Conservation (phyloP, 1,140 invertebrate genomes). For the Drosophila nigromelanica region DNA sequence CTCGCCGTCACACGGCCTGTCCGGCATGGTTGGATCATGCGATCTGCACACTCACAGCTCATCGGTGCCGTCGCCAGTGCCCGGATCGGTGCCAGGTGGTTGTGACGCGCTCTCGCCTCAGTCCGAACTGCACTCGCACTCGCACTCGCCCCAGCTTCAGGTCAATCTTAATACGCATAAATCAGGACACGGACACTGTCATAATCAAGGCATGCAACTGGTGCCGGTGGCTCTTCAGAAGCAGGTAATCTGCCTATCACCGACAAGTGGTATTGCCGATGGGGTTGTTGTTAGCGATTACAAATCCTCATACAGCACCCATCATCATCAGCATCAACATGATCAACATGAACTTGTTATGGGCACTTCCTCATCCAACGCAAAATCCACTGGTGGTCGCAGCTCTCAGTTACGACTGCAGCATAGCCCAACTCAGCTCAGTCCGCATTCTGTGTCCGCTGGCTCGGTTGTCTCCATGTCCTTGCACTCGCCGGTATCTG, state of each 20-base stretch:
- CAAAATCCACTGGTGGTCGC: constrained; percentile 34
- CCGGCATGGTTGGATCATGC: constrained; percentile 88
- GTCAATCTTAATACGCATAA: constrained; percentile 84
- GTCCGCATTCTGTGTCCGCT: constrained; percentile 86
- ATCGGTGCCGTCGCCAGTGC: constrained; percentile 42
- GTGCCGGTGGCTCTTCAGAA: constrained; percentile 81
- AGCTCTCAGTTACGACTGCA: constrained; percentile 51
- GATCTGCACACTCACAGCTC: constrained; percentile 84
- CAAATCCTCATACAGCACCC: constrained; percentile 45
- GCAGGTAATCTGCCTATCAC: constrained; percentile 81
- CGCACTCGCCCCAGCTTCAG: constrained; percentile 91
- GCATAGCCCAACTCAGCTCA: constrained; percentile 78
- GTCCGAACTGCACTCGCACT: constrained; percentile 90
- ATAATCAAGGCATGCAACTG: constrained; percentile 4
- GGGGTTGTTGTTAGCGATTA: constrained; percentile 80
- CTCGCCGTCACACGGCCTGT: constrained; percentile 85
- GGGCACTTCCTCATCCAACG: constrained; percentile 40
- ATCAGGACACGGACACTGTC: constrained; percentile 64
- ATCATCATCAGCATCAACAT: constrained; percentile 52
- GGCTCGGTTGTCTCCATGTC: constrained; percentile 84
- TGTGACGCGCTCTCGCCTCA: constrained; percentile 89
- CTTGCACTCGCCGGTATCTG: constrained; percentile 84
- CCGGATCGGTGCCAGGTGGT: constrained; percentile 20
- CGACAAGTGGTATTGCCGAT: constrained; percentile 15
- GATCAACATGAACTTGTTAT: constrained; percentile 59